A percentile compares a stretch with the other conserved stretches of the same genome.
These are phyloP conservation scores for Neopipo cinnamomea DNA, from an alignment of 2,113 vertebrate genomes.

Conservation along the genomic window DNA sequence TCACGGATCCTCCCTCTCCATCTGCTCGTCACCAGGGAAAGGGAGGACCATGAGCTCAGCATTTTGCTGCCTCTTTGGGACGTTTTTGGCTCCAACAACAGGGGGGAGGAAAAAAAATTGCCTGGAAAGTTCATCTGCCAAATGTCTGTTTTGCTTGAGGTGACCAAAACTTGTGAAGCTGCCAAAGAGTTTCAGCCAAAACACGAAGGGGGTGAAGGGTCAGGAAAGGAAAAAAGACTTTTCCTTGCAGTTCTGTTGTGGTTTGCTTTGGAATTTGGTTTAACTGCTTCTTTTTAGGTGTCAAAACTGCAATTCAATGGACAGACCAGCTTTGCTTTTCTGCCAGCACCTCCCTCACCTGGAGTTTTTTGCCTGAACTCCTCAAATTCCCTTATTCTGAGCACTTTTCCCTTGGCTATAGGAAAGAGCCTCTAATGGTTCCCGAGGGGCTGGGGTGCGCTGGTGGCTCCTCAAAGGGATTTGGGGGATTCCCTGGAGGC, in stretches of 20 bases:
- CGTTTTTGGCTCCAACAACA: background rate
- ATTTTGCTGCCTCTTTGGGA: background rate
- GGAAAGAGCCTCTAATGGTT: background rate
- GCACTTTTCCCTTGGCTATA: background rate
- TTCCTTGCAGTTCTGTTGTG: background rate
- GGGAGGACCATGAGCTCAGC: background rate
- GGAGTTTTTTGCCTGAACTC: background rate
- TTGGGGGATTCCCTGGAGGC: background rate
- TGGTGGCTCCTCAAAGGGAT: background rate
- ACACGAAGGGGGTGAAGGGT: background rate
- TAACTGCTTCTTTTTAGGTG: background rate
- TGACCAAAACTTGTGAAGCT: background rate
- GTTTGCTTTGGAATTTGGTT: background rate
- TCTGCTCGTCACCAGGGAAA: background rate
- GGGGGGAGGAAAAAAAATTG: background rate
- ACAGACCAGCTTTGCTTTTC: background rate
- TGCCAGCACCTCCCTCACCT: background rate
- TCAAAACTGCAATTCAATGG: background rate
- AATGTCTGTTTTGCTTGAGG: conserved; percentile 3
- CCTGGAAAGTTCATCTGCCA: background rate
- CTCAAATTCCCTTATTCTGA: background rate
- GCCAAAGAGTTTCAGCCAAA: background rate
- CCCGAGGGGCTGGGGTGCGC: background rate
- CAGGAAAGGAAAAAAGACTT: background rate
- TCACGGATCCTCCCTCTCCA: background rate